Percentiles rank a stretch among this genome's conserved stretches.
These are phyloP conservation scores for Chaetops frenatus DNA, from an alignment of 2,113 vertebrate genomes.

Conservation along the genomic window DNA sequence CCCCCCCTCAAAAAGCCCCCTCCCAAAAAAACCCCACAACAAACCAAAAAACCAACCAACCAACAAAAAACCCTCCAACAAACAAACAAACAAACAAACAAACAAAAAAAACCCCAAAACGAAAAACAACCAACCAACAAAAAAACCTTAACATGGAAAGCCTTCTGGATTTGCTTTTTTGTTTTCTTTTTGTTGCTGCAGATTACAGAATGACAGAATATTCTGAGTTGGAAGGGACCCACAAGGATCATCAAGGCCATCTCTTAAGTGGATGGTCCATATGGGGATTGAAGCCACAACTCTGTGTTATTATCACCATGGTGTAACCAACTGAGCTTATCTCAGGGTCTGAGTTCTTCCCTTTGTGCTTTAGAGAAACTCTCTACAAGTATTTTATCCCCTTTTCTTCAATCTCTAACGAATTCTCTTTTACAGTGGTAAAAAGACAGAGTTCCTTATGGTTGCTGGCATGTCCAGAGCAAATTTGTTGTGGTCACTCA, in stretches of 20 bases:
- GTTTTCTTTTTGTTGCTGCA: background rate
- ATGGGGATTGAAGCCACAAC: background rate
- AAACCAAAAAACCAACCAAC: too few species aligned
- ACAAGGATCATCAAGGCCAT: too few species aligned
- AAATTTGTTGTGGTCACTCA: background rate
- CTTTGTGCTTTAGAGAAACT: background rate
- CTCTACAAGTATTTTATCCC: background rate
- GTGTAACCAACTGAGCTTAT: background rate
- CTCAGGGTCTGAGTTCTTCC: background rate
- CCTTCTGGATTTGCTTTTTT: background rate
- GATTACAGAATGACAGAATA: background rate
- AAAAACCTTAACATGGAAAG: background rate
- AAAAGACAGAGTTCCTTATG: background rate
- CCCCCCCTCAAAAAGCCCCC: too few species aligned
- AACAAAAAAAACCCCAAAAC: background rate
- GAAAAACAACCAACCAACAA: fast-evolving
- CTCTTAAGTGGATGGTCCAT: background rate
- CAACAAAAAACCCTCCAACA: too few species aligned
- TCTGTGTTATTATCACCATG: too few species aligned
- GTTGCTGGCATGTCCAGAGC: background rate
- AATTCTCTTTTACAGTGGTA: background rate
- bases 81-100: too few species aligned
- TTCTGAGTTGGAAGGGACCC: background rate
- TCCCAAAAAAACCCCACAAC: too few species aligned
- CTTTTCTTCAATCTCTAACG: background rate